These are phyloP conservation scores for Nannobrachium achirus DNA, from an alignment of 2,113 vertebrate species.

Conservation along the genomic window DNA sequence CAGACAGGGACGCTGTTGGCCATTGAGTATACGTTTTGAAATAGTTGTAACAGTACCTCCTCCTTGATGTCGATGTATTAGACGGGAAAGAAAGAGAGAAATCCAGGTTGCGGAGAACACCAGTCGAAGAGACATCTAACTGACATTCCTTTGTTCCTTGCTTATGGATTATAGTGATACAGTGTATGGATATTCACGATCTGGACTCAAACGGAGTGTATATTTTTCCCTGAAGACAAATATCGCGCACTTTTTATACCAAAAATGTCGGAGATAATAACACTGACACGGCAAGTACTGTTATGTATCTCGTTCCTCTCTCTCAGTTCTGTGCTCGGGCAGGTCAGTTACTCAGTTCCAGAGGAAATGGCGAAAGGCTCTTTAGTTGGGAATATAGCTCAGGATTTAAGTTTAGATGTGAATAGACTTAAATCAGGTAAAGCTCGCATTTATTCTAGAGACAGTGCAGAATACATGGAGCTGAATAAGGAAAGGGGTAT, in stretches of 20 bases:
- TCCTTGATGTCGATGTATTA: background rate
- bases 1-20: constrained; percentile 91
- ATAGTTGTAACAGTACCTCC: background rate
- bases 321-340: constrained; percentile 30
- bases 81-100: constrained; percentile 31
- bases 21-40: constrained; percentile 51
- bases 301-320: constrained; percentile 39
- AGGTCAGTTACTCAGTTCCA: constrained; percentile 61
- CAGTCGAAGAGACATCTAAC: background rate
- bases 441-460: constrained; percentile 49
- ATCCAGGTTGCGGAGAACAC: background rate
- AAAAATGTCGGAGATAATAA: background rate
- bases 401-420: constrained; percentile 57
- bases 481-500: constrained; percentile 51
- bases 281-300: constrained; percentile 43
- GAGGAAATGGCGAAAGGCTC: constrained; percentile 61
- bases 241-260: too few relatives aligned
- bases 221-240: background rate
- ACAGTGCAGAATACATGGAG: constrained; percentile 48
- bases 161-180: too few relatives aligned
- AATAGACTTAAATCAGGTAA: constrained; percentile 48
- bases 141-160: background rate
- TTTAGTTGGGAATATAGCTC: constrained; percentile 54
- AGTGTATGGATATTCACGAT: background rate
- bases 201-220: background rate